A percentile compares a stretch with the other conserved stretches of the same genome.
These are phyloP conservation scores for Manis javanica DNA, from an alignment of 2,797 vertebrate genomes.

Conservation along the genomic window DNA sequence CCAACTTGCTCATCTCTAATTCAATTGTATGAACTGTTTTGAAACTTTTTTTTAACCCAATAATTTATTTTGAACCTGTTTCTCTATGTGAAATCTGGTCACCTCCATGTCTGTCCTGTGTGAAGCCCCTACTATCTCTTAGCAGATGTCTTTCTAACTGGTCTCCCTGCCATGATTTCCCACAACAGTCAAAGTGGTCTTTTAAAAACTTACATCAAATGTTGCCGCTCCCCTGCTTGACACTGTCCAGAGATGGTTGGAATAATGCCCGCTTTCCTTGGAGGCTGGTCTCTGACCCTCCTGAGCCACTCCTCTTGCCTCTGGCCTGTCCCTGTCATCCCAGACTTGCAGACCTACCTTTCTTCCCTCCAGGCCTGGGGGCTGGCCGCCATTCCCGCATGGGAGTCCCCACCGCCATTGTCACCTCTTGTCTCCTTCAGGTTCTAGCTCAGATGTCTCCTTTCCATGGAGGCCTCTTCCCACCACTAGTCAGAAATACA, in stretches of 20 bases:
- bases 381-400: not conserved
- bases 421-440: not conserved
- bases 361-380: too few relatives aligned
- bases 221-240: not conserved
- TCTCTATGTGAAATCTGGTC: not conserved
- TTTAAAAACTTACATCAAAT: not conserved
- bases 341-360: not conserved
- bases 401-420: too few relatives aligned
- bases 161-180: not conserved
- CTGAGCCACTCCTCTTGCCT: accelerated
- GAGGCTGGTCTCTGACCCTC: not conserved
- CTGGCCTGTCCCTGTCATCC: not conserved
- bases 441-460: not conserved
- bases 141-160: not conserved
- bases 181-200: not conserved
- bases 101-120: not conserved
- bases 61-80: not conserved
- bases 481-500: too few relatives aligned
- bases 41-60: not conserved
- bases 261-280: not conserved
- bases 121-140: not conserved
- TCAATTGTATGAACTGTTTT: not conserved
- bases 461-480: not conserved
- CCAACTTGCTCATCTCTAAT: not conserved
- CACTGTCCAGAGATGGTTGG: not conserved